These are phyloP conservation scores for Gorsachius goisagi DNA, from an alignment of 2,113 vertebrate genomes.

Conservation along the genomic window DNA sequence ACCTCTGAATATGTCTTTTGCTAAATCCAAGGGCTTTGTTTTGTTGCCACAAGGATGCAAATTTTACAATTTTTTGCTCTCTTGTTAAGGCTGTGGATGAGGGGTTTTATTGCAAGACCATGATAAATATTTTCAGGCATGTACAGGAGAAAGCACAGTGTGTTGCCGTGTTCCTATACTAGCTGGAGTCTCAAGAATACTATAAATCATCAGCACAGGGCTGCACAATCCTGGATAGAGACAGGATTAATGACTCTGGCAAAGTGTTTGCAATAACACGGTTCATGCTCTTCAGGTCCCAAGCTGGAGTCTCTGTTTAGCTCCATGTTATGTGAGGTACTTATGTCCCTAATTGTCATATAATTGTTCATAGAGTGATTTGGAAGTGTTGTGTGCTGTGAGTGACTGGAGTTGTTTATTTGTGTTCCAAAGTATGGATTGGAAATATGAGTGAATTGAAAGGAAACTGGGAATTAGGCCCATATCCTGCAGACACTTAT, in stretches of 20 bases:
- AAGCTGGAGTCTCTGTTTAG: not conserved
- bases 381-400: not conserved
- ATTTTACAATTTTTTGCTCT: not conserved
- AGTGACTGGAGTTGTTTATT: not conserved
- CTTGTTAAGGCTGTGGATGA: not conserved
- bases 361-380: not conserved
- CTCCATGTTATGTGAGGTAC: not conserved
- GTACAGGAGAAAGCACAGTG: not conserved
- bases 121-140: slow-evolving; percentile 6
- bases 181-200: not conserved
- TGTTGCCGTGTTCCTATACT: not conserved
- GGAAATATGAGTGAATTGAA: not conserved
- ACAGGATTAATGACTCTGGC: not conserved
- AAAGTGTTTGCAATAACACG: not conserved
- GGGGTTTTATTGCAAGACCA: not conserved
- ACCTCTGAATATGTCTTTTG: not conserved
- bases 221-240: not conserved
- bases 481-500: not conserved
- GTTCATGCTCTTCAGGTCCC: not conserved
- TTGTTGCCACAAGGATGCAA: not conserved
- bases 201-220: not conserved
- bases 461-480: slow-evolving; percentile 3
- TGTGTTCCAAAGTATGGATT: not conserved
- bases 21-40: not conserved
- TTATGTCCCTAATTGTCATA: not conserved